Percentiles rank a stretch among this genome's conserved stretches.
phyloP scores from a whole-genome alignment of 2,888 invertebrate genomes.

The Epirrhoe alternata region DNA sequence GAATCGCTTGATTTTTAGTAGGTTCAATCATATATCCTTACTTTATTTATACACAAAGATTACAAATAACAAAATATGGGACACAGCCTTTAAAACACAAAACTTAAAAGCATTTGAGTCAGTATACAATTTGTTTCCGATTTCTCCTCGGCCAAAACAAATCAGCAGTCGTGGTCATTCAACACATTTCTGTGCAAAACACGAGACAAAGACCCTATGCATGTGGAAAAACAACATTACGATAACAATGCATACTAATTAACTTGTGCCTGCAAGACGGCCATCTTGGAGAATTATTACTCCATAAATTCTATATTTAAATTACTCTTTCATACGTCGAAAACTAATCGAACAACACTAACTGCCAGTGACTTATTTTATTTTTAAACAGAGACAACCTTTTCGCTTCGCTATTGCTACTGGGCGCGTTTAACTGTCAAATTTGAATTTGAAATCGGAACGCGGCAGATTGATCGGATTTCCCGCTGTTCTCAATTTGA shows the following conservation, averaged over 20 bases:
- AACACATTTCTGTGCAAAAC: conserved; percentile 43
- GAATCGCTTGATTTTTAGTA: too few relatives aligned
- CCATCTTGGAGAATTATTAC: conserved; percentile 71
- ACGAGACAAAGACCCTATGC: conserved; percentile 52
- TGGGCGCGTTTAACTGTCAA: conserved; percentile 61
- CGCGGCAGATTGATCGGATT: conserved; percentile 54
- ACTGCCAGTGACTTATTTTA: conserved; percentile 44
- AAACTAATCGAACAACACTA: conserved; percentile 66
- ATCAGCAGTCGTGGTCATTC: conserved; percentile 41
- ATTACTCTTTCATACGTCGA: conserved; percentile 78
- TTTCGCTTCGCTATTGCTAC: conserved; percentile 46
- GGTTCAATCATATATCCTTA: too few relatives aligned
- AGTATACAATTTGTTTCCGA: conserved; percentile 9
- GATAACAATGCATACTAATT: conserved; percentile 67
- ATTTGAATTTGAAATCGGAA: conserved; percentile 70
- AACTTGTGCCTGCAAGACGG: conserved; percentile 60
- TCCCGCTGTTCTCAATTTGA: conserved; percentile 54
- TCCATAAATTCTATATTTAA: conserved; percentile 69
- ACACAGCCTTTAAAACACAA: background rate
- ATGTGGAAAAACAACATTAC: conserved; percentile 58
- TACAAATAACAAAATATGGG: background rate
- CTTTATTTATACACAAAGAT: too few relatives aligned
- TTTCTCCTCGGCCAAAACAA: conserved; percentile 23
- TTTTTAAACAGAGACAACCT: conserved; percentile 29
- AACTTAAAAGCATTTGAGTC: background rate